Percentiles rank a stretch among this genome's conserved stretches.
Evolutionary conservation across 2,797 vertebrate species (phyloP).

Genomic region (Strix occidentalis): DNA sequence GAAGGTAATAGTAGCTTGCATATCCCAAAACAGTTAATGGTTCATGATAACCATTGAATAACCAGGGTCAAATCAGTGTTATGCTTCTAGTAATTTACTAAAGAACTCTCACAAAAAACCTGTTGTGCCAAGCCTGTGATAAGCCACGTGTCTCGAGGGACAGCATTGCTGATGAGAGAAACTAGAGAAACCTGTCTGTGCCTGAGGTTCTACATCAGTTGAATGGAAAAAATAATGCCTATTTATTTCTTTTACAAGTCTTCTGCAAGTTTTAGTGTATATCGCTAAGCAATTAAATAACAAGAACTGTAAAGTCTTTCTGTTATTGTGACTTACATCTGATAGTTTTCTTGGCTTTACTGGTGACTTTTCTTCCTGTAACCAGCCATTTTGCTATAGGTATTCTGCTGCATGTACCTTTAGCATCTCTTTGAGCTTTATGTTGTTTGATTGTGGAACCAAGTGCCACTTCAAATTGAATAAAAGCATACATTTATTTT

Average conservation of each 20-base stretch:
- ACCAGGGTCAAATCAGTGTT: not conserved
- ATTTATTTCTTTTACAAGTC: not conserved
- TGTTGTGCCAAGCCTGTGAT: not conserved
- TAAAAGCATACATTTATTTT: not conserved
- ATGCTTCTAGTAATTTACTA: not conserved
- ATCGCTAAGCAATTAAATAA: not conserved
- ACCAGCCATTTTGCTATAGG: not conserved
- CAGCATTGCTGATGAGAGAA: not conserved
- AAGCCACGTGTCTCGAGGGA: not conserved
- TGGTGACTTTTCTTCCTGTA: not conserved
- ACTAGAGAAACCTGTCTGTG: not conserved
- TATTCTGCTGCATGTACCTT: not conserved
- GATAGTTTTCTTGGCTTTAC: not conserved
- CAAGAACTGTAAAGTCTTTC: not conserved
- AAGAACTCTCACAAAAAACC: not conserved
- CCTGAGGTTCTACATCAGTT: not conserved
- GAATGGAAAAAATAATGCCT: not conserved
- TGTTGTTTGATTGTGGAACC: not conserved
- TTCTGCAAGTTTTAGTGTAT: not conserved
- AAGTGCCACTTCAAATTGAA: not conserved
- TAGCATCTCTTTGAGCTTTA: not conserved
- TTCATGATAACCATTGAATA: slow-evolving; percentile 8
- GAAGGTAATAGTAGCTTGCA: not conserved
- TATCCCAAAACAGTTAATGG: not conserved
- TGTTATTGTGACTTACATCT: not conserved